Conservation (phyloP, 2,113 vertebrate genomes). For the Shinisaurus crocodilurus region DNA sequence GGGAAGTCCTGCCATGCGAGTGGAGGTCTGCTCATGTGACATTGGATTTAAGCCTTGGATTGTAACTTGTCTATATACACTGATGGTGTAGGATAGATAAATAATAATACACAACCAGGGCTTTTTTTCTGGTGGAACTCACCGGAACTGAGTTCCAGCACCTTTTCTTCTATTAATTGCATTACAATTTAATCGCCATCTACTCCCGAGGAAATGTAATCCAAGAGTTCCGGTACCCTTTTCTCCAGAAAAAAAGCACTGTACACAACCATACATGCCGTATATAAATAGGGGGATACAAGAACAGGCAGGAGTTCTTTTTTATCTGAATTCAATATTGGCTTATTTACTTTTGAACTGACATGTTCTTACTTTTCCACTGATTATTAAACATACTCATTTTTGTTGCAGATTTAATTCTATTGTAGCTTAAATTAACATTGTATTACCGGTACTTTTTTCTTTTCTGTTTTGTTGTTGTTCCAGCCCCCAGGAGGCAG, state of each 20-base stretch:
- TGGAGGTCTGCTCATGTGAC: too few relatives aligned
- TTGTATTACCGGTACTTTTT: neutral
- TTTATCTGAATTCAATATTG: neutral
- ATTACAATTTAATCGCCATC: too few relatives aligned
- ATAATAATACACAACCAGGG: neutral
- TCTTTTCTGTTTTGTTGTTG: neutral
- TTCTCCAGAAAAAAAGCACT: too few relatives aligned
- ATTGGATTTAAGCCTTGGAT: too few relatives aligned
- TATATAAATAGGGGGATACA: neutral
- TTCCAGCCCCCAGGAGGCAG: constrained; percentile 92
- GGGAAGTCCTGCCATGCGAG: too few relatives aligned
- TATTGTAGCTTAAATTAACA: neutral
- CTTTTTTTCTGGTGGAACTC: too few relatives aligned
- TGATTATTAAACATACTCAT: neutral
- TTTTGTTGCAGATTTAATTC: neutral
- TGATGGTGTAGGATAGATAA: neutral
- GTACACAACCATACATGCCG: too few relatives aligned
- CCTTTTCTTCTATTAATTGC: too few relatives aligned
- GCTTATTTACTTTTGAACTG: neutral
- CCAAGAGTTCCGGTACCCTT: too few relatives aligned
- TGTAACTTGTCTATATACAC: neutral
- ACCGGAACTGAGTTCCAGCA: too few relatives aligned
- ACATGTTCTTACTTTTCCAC: neutral
- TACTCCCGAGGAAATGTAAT: too few relatives aligned
- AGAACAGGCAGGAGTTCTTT: neutral